These are phyloP conservation scores for Spodoptera frugiperda DNA, from an alignment of 1,140 invertebrate genomes.

Conservation along the genomic window DNA sequence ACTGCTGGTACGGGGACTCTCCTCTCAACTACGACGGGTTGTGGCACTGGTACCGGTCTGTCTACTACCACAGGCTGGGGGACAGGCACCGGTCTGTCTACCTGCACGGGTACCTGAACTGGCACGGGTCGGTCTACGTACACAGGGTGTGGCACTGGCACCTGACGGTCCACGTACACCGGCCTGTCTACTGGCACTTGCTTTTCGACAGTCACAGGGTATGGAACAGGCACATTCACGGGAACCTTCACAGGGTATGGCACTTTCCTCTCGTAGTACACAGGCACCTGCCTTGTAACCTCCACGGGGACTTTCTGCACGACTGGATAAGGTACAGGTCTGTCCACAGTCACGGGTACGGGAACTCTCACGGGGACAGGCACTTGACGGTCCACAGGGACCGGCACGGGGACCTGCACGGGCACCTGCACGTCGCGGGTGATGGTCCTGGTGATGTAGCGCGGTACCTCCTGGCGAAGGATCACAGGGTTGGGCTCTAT, in stretches of 20 bases:
- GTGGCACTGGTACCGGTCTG: constrained; percentile 11
- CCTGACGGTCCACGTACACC: constrained; percentile 78
- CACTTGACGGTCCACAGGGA: constrained; percentile 81
- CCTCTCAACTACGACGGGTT: constrained; percentile 56
- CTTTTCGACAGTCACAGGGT: constrained; percentile 79
- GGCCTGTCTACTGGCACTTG: constrained; percentile 79
- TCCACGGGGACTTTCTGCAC: constrained; percentile 80
- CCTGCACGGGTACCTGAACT: constrained; percentile 75
- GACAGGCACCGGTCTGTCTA: constrained; percentile 75
- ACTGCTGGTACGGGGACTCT: constrained; percentile 58
- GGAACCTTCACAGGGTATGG: constrained; percentile 79
- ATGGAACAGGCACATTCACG: constrained; percentile 74
- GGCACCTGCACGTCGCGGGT: constrained; percentile 87
- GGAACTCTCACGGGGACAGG: constrained; percentile 84
- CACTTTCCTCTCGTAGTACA: constrained; percentile 80
- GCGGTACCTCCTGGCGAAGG: constrained; percentile 87
- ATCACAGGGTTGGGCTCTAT: constrained; percentile 87
- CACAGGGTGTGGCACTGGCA: constrained; percentile 76
- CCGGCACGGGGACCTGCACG: constrained; percentile 87
- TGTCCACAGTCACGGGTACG: constrained; percentile 80
- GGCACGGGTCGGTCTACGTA: constrained; percentile 74
- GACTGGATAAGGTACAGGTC: constrained; percentile 75
- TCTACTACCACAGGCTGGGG: constrained; percentile 68
- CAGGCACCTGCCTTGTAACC: constrained; percentile 88
- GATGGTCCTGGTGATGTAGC: constrained; percentile 85